Base-by-base conservation (phyloP, 2,888 invertebrate species). In the Smittia aterrima region DNA sequence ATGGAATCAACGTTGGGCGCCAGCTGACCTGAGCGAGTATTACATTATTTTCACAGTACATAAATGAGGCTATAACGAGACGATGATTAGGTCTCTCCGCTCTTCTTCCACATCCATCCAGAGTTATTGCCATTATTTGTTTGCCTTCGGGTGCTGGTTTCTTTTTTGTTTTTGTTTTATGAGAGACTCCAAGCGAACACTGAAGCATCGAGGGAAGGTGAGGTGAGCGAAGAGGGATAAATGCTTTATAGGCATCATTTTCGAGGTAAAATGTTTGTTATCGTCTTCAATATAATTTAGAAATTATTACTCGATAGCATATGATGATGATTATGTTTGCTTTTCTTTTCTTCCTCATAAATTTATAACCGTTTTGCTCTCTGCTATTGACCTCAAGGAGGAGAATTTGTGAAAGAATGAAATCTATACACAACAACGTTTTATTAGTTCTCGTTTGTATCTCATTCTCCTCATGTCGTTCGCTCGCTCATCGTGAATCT, bases 61-160 rank as follows among this genome's bases (percentile, higher is more conserved):
- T 70, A 70, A 70, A 70, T 70, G 70, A 70, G 70, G 70, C 70
- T 70, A 70, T 70, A 70, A 70, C 70, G 70, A 70, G 70, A 70
- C 70, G 70, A 70, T 70, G 70, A 70, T 70, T 70, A 70, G 70
- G 70, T 70, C 54, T 70, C 67, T 67, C n/a, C 47, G 47, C 47
- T 67, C 25, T 40, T 22, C 53, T 70, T 24, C 58, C 58, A 20
- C 20, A 11, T 47, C 38, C 25, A n/a, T 66, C 25, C 24, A 11
- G 24, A 41, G 24, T 53, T 54, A 41, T 54, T 54, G 54, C 68
- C 47, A 68, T 47, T 68, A 47, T 47, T 68, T 25, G n/a, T 18
- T 66, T 24, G 68, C 70, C 70, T 70, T 70, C 41, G 70, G 70
- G 70, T 27, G 38, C 22, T 67, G 13, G 11, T 32, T 66, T 22